These are phyloP conservation scores for Pseudococcus jackbeardsleyi DNA, from an alignment of 2,888 invertebrate genomes.

Conservation along the genomic window DNA sequence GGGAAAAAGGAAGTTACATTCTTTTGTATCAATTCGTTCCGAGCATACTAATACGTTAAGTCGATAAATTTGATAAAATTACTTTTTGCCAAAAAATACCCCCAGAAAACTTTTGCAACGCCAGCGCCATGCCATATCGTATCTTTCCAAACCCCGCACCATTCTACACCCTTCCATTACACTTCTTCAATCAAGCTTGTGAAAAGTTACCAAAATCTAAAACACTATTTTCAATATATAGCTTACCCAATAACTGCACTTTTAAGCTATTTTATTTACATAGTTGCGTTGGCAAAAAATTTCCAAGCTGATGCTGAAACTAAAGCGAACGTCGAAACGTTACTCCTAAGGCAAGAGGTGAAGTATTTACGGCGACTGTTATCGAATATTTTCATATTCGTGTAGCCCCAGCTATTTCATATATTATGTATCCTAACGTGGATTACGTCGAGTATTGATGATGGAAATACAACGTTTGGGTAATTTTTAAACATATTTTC, in stretches of 20 bases:
- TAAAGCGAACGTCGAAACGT: slow-evolving; percentile 14
- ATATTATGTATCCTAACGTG: slow-evolving; percentile 21
- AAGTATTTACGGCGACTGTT: slow-evolving; percentile 10
- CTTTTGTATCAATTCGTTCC: slow-evolving; percentile 56
- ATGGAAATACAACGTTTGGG: neutral
- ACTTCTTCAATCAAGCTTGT: slow-evolving; percentile 9
- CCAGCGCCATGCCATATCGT: neutral
- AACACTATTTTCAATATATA: slow-evolving; percentile 8
- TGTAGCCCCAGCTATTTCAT: slow-evolving; percentile 7
- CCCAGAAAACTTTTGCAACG: slow-evolving; percentile 40
- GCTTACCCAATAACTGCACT: slow-evolving; percentile 29
- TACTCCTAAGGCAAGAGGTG: neutral
- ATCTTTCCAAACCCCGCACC: neutral
- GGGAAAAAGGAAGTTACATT: slow-evolving; percentile 54
- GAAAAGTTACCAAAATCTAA: neutral
- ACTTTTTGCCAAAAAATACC: slow-evolving; percentile 40
- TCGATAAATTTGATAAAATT: slow-evolving; percentile 61
- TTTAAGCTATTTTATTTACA: slow-evolving; percentile 22
- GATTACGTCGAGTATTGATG: slow-evolving; percentile 13
- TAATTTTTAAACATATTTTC: neutral
- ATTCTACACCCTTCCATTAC: neutral
- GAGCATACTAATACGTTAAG: slow-evolving; percentile 48
- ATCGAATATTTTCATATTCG: slow-evolving; percentile 32
- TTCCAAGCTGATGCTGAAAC: neutral
- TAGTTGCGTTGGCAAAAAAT: neutral